Evolutionary conservation across 2,797 vertebrate species (phyloP).

Genomic region (Sparus aurata): DNA sequence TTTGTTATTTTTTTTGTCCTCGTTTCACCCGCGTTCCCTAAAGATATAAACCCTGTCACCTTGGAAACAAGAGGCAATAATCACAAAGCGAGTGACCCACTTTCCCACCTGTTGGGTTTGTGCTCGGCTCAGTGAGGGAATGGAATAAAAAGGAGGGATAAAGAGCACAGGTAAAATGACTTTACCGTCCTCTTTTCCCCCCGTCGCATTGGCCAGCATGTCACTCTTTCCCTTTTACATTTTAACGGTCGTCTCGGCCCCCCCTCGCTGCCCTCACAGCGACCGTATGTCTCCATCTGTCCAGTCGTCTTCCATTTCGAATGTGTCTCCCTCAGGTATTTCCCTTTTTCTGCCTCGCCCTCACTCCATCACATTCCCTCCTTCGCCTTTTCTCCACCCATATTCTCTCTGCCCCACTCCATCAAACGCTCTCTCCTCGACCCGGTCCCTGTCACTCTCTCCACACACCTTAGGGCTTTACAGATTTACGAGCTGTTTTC

Average conservation of each 20-base stretch:
- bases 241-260: conserved; percentile 18
- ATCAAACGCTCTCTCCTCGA: conserved; percentile 30
- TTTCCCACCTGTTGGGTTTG: conserved; percentile 61
- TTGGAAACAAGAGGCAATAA: conserved; percentile 66
- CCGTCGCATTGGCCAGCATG: conserved; percentile 9
- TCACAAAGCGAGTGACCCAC: conserved; percentile 36
- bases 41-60: conserved; percentile 56
- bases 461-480: conserved; percentile 14
- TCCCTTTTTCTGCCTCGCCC: conserved; percentile 14
- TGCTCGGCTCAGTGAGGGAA: conserved; percentile 49
- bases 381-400: conserved; percentile 41
- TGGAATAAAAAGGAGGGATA: conserved; percentile 48
- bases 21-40: conserved; percentile 49
- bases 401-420: conserved; percentile 20
- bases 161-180: conserved; percentile 64
- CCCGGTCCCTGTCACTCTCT: conserved; percentile 58
- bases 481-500: conserved; percentile 78
- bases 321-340: conserved; percentile 60
- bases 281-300: conserved; percentile 33
- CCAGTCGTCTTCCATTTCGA: conserved; percentile 37
- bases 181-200: conserved; percentile 41
- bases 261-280: neutral
- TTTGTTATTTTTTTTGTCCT: conserved; percentile 48
- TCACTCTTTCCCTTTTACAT: conserved; percentile 54
- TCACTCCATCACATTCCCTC: conserved; percentile 30